A percentile compares a stretch with the other conserved stretches of the same genome.
phyloP scores from a whole-genome alignment of 2,113 vertebrate species.

The Pseudonaja textilis region DNA sequence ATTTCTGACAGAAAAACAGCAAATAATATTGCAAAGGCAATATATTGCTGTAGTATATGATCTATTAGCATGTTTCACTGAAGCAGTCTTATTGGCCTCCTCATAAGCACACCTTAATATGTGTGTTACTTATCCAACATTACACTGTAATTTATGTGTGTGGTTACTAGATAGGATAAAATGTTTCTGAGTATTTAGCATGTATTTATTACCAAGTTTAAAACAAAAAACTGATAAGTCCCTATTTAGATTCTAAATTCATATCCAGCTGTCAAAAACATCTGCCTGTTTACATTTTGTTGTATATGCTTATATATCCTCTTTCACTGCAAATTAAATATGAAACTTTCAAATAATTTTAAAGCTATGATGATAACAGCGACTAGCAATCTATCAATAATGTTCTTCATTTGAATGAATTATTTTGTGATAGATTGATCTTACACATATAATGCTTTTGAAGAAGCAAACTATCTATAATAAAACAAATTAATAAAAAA shows the following conservation, averaged over 20 bases:
- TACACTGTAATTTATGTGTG: constrained; percentile 51
- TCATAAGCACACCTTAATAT: constrained; percentile 61
- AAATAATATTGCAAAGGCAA: constrained; percentile 69
- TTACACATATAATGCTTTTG: not conserved
- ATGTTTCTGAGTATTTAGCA: constrained; percentile 38
- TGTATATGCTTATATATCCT: not conserved
- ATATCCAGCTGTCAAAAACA: constrained; percentile 8
- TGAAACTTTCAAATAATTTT: not conserved
- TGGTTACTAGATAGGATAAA: constrained; percentile 39
- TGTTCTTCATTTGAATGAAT: not conserved
- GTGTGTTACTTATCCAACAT: constrained; percentile 52
- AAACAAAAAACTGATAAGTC: constrained; percentile 13
- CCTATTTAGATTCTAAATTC: constrained; percentile 21
- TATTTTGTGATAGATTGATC: not conserved
- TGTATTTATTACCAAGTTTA: constrained; percentile 22
- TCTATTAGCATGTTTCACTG: constrained; percentile 67
- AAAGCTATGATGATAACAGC: not conserved
- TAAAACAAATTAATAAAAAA: not conserved
- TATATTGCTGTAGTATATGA: constrained; percentile 64
- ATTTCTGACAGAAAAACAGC: constrained; percentile 68
- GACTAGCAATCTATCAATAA: not conserved
- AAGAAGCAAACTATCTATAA: not conserved
- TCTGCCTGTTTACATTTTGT: rapidly evolving
- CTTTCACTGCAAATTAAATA: constrained; percentile 31
- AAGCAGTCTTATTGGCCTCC: constrained; percentile 48